Conservation (phyloP, 2,113 vertebrate species). For the Anolis sagrei region DNA sequence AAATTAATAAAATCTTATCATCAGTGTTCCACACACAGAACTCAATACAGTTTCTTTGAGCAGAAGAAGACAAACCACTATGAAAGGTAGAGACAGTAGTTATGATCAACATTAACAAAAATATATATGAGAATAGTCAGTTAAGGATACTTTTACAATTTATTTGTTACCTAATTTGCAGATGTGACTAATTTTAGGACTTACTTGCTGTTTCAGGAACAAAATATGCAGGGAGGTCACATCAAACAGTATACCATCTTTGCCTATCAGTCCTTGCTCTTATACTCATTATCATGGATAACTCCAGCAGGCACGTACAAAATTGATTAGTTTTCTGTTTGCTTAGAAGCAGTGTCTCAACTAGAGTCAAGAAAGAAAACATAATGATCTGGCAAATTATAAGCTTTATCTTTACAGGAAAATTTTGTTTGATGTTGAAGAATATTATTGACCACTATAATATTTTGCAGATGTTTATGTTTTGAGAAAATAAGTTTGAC, state of each 20-base stretch:
- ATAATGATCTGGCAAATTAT: slow-evolving; percentile 23
- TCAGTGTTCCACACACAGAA: no score
- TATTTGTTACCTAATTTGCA: neutral
- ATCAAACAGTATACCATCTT: neutral
- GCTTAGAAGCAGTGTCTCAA: neutral
- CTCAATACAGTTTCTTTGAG: neutral
- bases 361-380: slow-evolving; percentile 34
- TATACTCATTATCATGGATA: neutral
- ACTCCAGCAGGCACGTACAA: neutral
- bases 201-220: neutral
- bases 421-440: slow-evolving; percentile 5
- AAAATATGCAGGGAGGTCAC: neutral
- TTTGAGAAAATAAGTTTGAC: slow-evolving; percentile 39
- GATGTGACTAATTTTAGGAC: neutral
- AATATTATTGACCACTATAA: slow-evolving; percentile 18
- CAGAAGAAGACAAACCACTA: neutral
- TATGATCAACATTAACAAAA: neutral
- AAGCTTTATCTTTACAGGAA: slow-evolving; percentile 33
- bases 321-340: slow-evolving; percentile 26
- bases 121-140: no score
- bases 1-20: no score
- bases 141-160: neutral
- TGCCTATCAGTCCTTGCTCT: neutral
- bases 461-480: slow-evolving; percentile 38
- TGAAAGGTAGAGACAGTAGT: no score